Evolutionary conservation across 2,797 vertebrate species (phyloP).

Genomic region (Gouania willdenowi): DNA sequence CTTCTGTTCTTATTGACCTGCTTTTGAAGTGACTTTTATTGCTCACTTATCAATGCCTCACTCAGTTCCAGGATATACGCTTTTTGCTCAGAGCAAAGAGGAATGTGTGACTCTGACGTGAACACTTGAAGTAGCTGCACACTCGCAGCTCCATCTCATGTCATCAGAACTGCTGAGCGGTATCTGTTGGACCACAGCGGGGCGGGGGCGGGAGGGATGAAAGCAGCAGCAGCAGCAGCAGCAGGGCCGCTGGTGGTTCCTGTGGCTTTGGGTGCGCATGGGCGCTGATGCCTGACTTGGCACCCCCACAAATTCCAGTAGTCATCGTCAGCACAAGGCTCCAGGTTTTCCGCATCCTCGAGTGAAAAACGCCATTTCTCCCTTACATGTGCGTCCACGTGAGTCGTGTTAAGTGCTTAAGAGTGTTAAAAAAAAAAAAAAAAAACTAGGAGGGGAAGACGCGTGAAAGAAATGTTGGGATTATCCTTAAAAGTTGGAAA

Average conservation of each 20-base stretch:
- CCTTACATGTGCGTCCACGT: constrained; percentile 1
- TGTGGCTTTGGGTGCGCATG: constrained; percentile 71
- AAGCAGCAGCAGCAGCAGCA: constrained; percentile 41
- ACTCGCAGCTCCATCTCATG: constrained; percentile 33
- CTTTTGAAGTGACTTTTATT: not conserved
- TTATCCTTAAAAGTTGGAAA: constrained; percentile 49
- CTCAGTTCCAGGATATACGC: constrained; percentile 11
- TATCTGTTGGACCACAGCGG: constrained; percentile 32
- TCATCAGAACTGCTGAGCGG: constrained; percentile 37
- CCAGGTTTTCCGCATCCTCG: constrained; percentile 26
- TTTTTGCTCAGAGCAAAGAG: constrained; percentile 19
- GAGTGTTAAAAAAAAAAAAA: constrained; percentile 17
- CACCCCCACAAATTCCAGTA: constrained; percentile 68
- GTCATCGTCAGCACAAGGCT: constrained; percentile 62
- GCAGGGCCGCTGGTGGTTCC: constrained; percentile 63
- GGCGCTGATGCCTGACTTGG: constrained; percentile 67
- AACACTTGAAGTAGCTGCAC: constrained; percentile 45
- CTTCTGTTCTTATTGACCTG: not conserved
- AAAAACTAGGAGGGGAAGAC: constrained; percentile 42
- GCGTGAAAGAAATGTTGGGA: constrained; percentile 47
- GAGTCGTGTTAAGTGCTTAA: constrained; percentile 16
- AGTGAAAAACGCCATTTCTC: constrained; percentile 55
- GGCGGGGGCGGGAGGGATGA: constrained; percentile 23
- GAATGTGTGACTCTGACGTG: constrained; percentile 48
- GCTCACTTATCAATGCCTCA: not conserved